Evolutionary conservation across 2,113 vertebrate genomes (phyloP).

Genomic region (Gymnogyps californianus): DNA sequence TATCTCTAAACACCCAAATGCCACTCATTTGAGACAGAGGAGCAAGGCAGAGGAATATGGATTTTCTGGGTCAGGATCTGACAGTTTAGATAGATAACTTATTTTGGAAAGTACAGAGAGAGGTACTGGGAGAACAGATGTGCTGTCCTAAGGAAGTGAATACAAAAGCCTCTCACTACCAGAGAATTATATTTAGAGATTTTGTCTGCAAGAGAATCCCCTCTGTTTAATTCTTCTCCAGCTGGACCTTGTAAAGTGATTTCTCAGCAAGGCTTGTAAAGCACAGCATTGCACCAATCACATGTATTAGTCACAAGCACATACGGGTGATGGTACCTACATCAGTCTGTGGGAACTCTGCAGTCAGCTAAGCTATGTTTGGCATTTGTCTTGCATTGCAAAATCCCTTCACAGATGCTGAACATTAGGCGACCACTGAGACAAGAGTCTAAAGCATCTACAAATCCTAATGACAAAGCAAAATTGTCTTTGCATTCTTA

Average conservation of each 20-base stretch:
- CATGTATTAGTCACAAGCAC: not conserved
- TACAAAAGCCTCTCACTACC: not conserved
- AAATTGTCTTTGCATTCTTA: not conserved
- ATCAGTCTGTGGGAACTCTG: not conserved
- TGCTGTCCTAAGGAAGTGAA: not conserved
- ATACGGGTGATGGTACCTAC: not conserved
- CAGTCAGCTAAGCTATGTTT: not conserved
- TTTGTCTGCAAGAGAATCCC: not conserved
- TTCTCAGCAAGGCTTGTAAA: not conserved
- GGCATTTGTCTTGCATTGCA: not conserved
- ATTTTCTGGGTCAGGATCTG: not conserved
- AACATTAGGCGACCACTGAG: not conserved
- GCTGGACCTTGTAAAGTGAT: not conserved
- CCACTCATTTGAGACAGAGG: not conserved
- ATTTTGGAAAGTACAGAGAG: not conserved
- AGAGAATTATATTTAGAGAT: not conserved
- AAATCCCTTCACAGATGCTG: not conserved
- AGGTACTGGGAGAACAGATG: not conserved
- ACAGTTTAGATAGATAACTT: not conserved
- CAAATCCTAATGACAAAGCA: not conserved
- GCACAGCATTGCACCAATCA: not conserved
- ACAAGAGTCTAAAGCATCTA: not conserved
- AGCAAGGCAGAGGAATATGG: not conserved
- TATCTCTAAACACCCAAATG: not conserved
- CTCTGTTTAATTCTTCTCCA: not conserved